Evolutionary conservation across 2,797 vertebrate genomes (phyloP).

Genomic region (Picus viridis): DNA sequence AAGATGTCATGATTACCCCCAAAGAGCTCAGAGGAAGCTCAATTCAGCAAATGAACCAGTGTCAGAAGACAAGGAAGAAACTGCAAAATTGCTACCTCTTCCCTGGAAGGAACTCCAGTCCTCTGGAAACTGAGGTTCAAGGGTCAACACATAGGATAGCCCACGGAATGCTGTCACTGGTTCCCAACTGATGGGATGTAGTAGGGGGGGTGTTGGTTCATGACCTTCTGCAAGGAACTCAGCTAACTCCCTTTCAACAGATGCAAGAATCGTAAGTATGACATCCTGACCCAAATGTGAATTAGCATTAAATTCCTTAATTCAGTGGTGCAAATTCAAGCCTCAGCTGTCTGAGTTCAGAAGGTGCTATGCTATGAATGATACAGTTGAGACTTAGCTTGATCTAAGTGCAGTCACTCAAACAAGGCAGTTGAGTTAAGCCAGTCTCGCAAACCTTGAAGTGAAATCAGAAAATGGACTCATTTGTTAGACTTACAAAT

Average conservation of each 20-base stretch:
- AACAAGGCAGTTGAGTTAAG: background rate
- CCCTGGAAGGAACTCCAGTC: background rate
- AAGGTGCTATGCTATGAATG: background rate
- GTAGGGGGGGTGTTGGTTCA: background rate
- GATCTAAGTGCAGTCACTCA: background rate
- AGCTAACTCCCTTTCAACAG: background rate
- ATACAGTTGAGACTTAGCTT: background rate
- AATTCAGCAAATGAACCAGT: background rate
- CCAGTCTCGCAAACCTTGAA: background rate
- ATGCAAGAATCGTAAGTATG: background rate
- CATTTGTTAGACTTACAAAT: slow-evolving; percentile 24
- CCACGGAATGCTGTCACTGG: background rate
- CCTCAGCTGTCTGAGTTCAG: background rate
- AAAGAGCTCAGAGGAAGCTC: background rate
- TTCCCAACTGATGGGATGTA: background rate
- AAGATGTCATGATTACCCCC: background rate
- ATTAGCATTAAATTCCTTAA: background rate
- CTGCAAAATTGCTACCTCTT: background rate
- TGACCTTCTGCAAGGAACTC: background rate
- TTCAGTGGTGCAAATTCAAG: background rate
- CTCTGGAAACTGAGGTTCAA: background rate
- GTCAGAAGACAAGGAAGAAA: background rate
- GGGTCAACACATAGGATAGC: background rate
- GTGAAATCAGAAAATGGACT: slow-evolving; percentile 22
- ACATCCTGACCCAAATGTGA: background rate